Conservation (phyloP, 2,113 vertebrate species). For the Phrynocephalus versicolor region DNA sequence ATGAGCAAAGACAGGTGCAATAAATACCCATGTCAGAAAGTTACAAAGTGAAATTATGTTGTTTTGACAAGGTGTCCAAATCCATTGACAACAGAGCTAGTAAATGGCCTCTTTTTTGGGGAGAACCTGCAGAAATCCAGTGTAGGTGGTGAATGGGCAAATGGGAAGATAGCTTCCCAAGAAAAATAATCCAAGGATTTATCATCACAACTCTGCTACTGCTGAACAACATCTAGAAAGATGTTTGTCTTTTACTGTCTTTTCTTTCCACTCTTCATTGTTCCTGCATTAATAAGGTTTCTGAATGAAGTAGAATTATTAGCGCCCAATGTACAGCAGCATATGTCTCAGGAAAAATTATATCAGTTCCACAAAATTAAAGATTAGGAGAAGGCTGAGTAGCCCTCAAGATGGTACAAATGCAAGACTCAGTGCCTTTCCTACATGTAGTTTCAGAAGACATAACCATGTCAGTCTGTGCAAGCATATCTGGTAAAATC, state of each 20-base stretch:
- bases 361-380: background rate
- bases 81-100: slow-evolving; percentile 75
- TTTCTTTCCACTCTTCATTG: background rate
- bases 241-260: slow-evolving; percentile 41
- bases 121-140: slow-evolving; percentile 38
- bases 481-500: too few relatives aligned
- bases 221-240: slow-evolving; percentile 40
- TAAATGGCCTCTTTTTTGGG: slow-evolving; percentile 64
- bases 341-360: background rate
- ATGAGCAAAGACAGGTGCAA: slow-evolving; percentile 85
- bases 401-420: too few relatives aligned
- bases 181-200: slow-evolving; percentile 59
- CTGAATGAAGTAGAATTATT: background rate
- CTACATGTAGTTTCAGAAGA: too few relatives aligned
- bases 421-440: too few relatives aligned
- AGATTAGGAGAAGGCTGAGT: background rate
- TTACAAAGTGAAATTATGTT: slow-evolving; percentile 83
- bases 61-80: slow-evolving; percentile 89
- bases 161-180: slow-evolving; percentile 33
- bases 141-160: slow-evolving; percentile 25
- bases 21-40: slow-evolving; percentile 84
- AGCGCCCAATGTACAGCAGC: background rate
- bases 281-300: background rate
- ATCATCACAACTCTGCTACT: slow-evolving; percentile 49
- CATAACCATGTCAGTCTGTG: too few relatives aligned